Conservation (phyloP, 2,113 vertebrate genomes). For the Phyllopteryx taeniolatus region DNA sequence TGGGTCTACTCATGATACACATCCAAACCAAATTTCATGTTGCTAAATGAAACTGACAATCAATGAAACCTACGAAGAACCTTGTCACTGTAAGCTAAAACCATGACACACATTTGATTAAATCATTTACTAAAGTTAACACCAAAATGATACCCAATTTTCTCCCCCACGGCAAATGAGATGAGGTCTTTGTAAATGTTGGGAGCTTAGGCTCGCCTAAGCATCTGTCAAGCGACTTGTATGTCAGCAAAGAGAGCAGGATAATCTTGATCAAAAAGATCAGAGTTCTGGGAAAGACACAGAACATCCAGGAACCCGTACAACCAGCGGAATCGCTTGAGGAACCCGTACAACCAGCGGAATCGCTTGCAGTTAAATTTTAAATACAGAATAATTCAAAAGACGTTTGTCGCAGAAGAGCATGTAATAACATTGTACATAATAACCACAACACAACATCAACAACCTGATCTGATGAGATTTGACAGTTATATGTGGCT, state of each 20-base stretch:
- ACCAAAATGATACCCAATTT: not conserved
- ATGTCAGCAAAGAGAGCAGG: slow-evolving; percentile 20
- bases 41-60: too few species aligned
- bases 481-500: not conserved
- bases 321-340: not conserved
- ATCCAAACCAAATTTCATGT: too few species aligned
- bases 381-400: not conserved
- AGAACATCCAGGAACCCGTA: slow-evolving; percentile 1
- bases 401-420: not conserved
- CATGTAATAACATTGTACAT: not conserved
- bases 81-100: too few species aligned
- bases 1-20: too few species aligned
- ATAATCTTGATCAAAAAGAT: slow-evolving; percentile 44
- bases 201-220: slow-evolving; percentile 2
- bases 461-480: not conserved
- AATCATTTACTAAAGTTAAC: not conserved
- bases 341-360: not conserved
- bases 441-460: not conserved
- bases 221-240: slow-evolving; percentile 6
- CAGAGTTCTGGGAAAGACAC: slow-evolving; percentile 17
- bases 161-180: not conserved
- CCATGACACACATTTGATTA: too few species aligned
- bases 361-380: not conserved
- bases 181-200: not conserved
- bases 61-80: too few species aligned